A percentile compares a stretch with the other conserved stretches of the same genome.
Conservation (phyloP, 2,797 vertebrate genomes). For the Pteronotus mesoamericanus region DNA sequence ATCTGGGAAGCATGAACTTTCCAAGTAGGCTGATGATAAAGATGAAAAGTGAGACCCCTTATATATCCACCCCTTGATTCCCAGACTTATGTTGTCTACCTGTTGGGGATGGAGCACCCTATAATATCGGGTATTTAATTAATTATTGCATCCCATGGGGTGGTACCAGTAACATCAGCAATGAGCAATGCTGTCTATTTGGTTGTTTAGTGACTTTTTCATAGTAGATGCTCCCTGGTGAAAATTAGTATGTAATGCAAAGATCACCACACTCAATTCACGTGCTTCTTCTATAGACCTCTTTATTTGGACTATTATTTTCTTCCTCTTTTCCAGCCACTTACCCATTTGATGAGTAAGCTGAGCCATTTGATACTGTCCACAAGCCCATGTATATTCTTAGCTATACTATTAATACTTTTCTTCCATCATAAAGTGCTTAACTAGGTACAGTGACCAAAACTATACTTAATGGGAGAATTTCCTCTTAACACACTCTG, state of each 20-base stretch:
- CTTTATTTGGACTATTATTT: not conserved
- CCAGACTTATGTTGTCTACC: not conserved
- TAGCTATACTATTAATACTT: not conserved
- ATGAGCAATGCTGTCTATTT: not conserved
- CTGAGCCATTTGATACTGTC: not conserved
- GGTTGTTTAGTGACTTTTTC: not conserved
- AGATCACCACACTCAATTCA: not conserved
- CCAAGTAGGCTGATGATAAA: not conserved
- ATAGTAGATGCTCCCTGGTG: not conserved
- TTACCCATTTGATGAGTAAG: not conserved
- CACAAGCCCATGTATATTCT: not conserved
- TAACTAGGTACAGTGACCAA: not conserved
- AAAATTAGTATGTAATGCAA: not conserved
- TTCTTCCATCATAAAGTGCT: not conserved
- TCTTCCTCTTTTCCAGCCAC: not conserved
- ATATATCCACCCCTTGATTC: not conserved
- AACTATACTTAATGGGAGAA: not conserved
- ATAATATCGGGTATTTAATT: not conserved
- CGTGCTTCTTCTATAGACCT: not conserved
- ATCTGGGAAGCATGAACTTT: not conserved
- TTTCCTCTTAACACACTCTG: not conserved
- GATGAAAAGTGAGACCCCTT: not conserved
- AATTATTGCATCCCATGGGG: not conserved
- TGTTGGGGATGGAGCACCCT: not conserved
- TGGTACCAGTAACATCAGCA: not conserved